A percentile compares a stretch with the other conserved stretches of the same genome.
These are phyloP conservation scores for Bradypodion ventrale DNA, from an alignment of 2,797 vertebrate species.

Conservation along the genomic window DNA sequence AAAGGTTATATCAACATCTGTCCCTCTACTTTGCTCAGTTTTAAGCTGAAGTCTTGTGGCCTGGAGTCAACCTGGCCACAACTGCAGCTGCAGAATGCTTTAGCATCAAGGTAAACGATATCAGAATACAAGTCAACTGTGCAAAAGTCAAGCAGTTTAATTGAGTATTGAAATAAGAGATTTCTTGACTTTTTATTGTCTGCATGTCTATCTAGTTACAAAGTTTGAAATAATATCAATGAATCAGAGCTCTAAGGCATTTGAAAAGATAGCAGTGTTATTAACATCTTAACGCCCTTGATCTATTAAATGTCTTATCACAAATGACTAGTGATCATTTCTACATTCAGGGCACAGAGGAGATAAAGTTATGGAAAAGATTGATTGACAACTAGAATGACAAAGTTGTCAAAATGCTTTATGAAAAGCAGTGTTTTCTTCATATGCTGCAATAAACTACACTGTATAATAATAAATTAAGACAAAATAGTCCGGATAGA, in stretches of 20 bases:
- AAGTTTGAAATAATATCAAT: constrained; percentile 40
- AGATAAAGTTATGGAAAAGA: background rate
- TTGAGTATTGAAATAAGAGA: constrained; percentile 21
- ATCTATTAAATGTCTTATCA: constrained; percentile 17
- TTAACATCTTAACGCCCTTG: constrained; percentile 12
- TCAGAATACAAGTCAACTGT: constrained; percentile 53
- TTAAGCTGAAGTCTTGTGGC: background rate
- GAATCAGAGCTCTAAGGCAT: constrained; percentile 32
- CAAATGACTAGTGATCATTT: constrained; percentile 10
- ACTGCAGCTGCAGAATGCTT: background rate
- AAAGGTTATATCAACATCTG: no score
- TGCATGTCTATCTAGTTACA: constrained; percentile 21
- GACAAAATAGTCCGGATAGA: constrained; percentile 29
- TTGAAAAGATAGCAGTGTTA: constrained; percentile 26
- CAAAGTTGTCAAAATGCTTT: constrained; percentile 42
- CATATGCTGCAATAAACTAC: constrained; percentile 10
- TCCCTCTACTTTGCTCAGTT: background rate
- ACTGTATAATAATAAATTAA: background rate
- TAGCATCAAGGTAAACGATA: constrained; percentile 37
- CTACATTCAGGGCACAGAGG: constrained; percentile 12
- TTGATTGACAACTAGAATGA: constrained; percentile 17
- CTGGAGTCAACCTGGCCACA: background rate
- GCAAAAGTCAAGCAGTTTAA: constrained; percentile 39
- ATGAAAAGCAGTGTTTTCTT: constrained; percentile 45
- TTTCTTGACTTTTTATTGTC: constrained; percentile 39